Conservation (phyloP, 2,888 invertebrate genomes). For the Gisinianus flammeolus region DNA sequence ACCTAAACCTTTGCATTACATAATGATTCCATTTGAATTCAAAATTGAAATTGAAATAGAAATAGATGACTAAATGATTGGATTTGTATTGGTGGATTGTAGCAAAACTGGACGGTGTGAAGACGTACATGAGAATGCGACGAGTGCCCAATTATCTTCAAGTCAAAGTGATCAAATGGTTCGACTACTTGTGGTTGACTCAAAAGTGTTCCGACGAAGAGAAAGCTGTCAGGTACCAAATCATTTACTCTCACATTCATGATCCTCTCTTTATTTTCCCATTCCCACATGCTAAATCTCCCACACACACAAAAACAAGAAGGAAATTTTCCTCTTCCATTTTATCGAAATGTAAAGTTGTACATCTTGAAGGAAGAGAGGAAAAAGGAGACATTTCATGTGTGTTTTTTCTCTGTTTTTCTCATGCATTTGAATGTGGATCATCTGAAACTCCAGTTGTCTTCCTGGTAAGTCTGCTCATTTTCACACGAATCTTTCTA, state of each 20-base stretch:
- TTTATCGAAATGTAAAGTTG: neutral
- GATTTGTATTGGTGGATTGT: constrained; percentile 63
- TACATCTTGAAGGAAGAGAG: neutral
- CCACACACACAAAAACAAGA: too few relatives aligned
- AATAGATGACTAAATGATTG: too few relatives aligned
- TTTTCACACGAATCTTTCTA: too few relatives aligned
- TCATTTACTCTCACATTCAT: neutral
- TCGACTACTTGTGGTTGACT: constrained; percentile 98
- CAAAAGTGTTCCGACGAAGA: constrained; percentile 99
- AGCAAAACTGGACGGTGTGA: constrained; percentile 98
- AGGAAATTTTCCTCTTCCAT: too few relatives aligned
- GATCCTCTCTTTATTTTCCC: too few relatives aligned
- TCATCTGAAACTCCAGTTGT: neutral
- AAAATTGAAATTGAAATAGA: too few relatives aligned
- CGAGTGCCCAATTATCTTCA: constrained; percentile 93
- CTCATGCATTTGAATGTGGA: neutral
- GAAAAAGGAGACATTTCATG: neutral
- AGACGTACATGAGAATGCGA: constrained; percentile 97
- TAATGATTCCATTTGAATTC: too few relatives aligned
- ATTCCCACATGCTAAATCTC: too few relatives aligned
- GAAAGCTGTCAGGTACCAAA: constrained; percentile 78
- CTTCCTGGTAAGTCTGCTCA: constrained; percentile 16
- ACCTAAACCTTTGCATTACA: too few relatives aligned
- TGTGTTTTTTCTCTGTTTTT: neutral
- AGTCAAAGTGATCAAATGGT: constrained; percentile 98